These are phyloP conservation scores for Nemopilema nomurai DNA, from an alignment of 30 jellyfish, hydroid and myxozoan genomes.

Conservation along the genomic window DNA sequence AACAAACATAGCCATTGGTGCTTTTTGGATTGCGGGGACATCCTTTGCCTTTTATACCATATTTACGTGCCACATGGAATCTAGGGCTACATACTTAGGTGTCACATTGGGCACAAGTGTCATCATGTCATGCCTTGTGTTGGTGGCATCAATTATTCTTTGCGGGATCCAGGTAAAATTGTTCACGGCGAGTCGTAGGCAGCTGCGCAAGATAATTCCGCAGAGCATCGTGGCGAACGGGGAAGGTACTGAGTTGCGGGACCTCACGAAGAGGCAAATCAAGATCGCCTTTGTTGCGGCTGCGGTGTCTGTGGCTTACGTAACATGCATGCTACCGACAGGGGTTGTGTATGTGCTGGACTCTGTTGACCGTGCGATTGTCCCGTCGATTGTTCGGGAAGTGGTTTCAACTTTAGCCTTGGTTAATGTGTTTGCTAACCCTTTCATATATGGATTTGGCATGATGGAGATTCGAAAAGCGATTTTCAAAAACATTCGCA, in stretches of 20 bases:
- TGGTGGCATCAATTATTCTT: not conserved
- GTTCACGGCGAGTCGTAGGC: not conserved
- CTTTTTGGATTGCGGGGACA: not conserved
- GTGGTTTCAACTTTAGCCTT: not conserved
- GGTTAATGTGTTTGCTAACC: not conserved
- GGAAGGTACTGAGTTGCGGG: not conserved
- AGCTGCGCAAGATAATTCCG: not conserved
- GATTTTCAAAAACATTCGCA: not conserved
- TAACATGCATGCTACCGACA: slow-evolving; percentile 1
- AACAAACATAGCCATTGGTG: not conserved
- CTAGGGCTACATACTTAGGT: too few species aligned
- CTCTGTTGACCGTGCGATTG: rapidly evolving
- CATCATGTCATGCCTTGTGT: not conserved
- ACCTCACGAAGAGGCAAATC: not conserved
- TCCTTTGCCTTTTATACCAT: not conserved
- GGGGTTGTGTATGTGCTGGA: not conserved
- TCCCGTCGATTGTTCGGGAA: not conserved
- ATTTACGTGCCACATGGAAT: not conserved
- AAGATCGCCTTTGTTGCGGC: not conserved
- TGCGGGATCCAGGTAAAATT: not conserved
- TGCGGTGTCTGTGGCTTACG: not conserved
- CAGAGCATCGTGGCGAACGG: not conserved
- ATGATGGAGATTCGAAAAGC: slow-evolving; percentile 10
- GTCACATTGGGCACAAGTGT: not conserved
- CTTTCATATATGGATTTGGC: slow-evolving; percentile 16